phyloP scores from a whole-genome alignment of 2,113 vertebrate species.

The Smithornis capensis region DNA sequence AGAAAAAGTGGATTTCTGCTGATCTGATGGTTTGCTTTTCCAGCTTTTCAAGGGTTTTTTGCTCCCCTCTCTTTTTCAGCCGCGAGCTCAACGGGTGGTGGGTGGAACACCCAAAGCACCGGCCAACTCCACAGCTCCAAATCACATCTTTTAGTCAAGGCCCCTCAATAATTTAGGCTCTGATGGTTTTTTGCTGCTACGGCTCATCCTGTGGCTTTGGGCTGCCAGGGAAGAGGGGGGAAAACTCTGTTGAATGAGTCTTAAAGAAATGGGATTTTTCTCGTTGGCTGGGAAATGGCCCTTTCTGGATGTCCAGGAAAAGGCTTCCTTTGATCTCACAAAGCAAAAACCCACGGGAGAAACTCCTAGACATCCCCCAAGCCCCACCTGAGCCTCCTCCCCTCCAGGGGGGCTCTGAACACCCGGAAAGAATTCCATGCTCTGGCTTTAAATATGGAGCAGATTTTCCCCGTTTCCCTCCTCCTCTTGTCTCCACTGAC shows the following conservation, averaged over 20 bases:
- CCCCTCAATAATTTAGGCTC: background rate
- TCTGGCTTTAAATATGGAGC: background rate
- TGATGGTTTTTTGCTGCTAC: background rate
- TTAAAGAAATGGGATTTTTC: background rate
- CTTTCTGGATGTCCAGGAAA: background rate
- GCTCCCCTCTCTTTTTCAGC: background rate
- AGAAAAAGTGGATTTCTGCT: background rate
- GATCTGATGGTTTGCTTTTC: background rate
- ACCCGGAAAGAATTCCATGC: background rate
- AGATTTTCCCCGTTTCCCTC: background rate
- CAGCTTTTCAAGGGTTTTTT: background rate
- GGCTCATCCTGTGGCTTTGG: background rate
- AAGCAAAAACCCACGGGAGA: background rate
- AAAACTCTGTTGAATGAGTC: background rate
- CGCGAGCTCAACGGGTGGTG: background rate
- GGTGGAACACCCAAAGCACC: background rate
- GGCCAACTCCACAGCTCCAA: background rate
- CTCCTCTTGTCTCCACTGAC: background rate
- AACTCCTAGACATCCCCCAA: background rate
- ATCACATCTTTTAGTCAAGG: background rate
- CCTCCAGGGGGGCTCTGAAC: background rate
- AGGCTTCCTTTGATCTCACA: background rate
- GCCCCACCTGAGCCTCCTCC: background rate
- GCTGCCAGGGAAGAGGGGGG: background rate
- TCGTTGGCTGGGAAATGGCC: background rate